Evolutionary conservation across 2,888 invertebrate genomes (phyloP).

Genomic region (Sarcophaga caerulescens): DNA sequence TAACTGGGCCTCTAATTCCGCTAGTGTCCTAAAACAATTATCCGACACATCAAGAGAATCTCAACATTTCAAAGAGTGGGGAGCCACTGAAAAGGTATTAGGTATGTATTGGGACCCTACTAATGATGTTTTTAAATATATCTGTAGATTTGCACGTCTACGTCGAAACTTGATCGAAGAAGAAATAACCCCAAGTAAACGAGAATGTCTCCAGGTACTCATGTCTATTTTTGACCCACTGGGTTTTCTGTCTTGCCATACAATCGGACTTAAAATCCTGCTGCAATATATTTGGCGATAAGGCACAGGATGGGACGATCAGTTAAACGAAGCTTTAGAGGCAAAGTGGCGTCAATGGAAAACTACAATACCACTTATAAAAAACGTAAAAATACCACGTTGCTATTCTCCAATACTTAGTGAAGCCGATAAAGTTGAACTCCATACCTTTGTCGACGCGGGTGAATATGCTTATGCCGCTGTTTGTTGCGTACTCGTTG

Average conservation of each 20-base stretch:
- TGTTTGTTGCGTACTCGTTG: constrained; percentile 40
- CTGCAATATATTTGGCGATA: constrained; percentile 57
- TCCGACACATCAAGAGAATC: neutral
- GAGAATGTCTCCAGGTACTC: constrained; percentile 21
- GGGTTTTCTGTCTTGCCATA: constrained; percentile 27
- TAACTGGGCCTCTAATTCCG: constrained; percentile 26
- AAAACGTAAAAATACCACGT: constrained; percentile 18
- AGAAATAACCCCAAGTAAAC: no score
- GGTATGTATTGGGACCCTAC: constrained; percentile 62
- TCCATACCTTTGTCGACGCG: constrained; percentile 59
- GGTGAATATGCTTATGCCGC: constrained; percentile 53
- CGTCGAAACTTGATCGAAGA: constrained; percentile 46
- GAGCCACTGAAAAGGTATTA: constrained; percentile 46
- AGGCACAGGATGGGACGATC: constrained; percentile 52
- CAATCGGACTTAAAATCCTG: constrained; percentile 44
- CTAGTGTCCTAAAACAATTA: no score
- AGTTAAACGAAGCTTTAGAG: constrained; percentile 27
- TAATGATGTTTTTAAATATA: constrained; percentile 61
- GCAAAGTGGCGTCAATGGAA: constrained; percentile 57
- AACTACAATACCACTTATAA: constrained; percentile 29
- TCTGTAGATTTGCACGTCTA: constrained; percentile 57
- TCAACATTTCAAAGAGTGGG: constrained; percentile 42
- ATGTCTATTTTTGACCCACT: constrained; percentile 57
- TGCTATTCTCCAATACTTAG: constrained; percentile 14
- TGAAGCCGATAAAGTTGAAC: neutral